Base-by-base conservation (phyloP, 53 echinoderm and acorn worm species). In the Actinopyga echinites region DNA sequence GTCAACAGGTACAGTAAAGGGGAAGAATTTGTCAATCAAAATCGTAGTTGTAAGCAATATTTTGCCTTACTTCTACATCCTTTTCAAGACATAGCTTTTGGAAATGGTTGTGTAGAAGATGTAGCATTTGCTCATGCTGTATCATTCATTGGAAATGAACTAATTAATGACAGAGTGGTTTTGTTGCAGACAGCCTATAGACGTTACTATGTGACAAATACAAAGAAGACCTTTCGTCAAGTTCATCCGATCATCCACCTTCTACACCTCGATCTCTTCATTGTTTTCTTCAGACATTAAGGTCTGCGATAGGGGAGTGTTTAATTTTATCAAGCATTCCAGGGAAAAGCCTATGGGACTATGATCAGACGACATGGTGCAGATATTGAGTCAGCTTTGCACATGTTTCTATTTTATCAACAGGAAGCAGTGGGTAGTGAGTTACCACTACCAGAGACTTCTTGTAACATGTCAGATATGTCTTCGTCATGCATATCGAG, bases 351-450 rank as follows among this genome's bases (percentile, higher is more conserved):
- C 42, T 75, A 7, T 75, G 75, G 75, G 24, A 75, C 75, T 11
- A 75, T 75, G 55, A 26, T 75, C 11, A 75, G 75, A 32, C 52
- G 75, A 10, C 55, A 75, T 55, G 75, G 75, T 1, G 53, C 55
- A 24, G 75, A 75, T 28, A 19, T 75, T 25, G 23, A 54, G 3
- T 20, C 75, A 25, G 53, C 33, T 10, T 68, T 68, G 19, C 68
- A 68, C 32, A 35, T 36, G 36, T 30, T 8, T 9, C 29, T 68
- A 0, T 68, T 35, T 29, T 23, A 68, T 68, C 5, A 68, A 34
- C 68, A 68, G 33, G 32, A 6, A 10, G 6, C 31, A 33, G 12
- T 2, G 13, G 24, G 8, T 68, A 30, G 42, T 42, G 49, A n/a
- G n/a, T n/a, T 11, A 20, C 54, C n/a, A 74, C n/a, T 15, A 52